Percentiles rank a stretch among this genome's conserved stretches.
Evolutionary conservation across 1,140 invertebrate genomes (phyloP).

Genomic region (Eumeta japonica): DNA sequence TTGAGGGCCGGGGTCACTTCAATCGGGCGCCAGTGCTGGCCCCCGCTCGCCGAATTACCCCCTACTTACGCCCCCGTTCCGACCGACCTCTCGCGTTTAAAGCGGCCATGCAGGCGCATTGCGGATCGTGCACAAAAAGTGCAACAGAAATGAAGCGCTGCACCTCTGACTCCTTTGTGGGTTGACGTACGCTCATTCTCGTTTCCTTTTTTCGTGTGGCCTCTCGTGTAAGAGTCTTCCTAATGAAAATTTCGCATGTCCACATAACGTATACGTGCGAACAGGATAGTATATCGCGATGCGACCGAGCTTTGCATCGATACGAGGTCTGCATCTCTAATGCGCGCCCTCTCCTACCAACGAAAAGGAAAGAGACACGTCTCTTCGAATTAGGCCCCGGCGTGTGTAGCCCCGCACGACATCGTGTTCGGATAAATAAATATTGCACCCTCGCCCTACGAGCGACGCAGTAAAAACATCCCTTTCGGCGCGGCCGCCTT

Average conservation of each 20-base stretch:
- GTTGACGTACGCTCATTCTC: conserved; percentile 50
- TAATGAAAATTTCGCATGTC: conserved; percentile 55
- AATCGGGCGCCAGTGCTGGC: conserved; percentile 42
- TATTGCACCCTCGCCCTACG: conserved; percentile 55
- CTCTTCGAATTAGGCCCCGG: conserved; percentile 2
- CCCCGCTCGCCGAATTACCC: conserved; percentile 53
- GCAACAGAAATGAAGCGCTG: conserved; percentile 43
- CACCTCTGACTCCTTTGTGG: conserved; percentile 54
- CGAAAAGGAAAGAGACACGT: conserved; percentile 16
- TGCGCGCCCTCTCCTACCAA: conserved; percentile 19
- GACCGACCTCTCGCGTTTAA: conserved; percentile 49
- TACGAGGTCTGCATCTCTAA: conserved; percentile 43
- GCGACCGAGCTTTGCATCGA: conserved; percentile 31
- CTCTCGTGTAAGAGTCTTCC: conserved; percentile 41
- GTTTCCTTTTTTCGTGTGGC: conserved; percentile 47
- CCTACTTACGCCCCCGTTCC: conserved; percentile 48
- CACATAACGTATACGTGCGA: conserved; percentile 18
- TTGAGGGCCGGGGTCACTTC: conserved; percentile 44
- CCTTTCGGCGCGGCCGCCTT: conserved; percentile 53
- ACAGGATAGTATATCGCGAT: conserved; percentile 37
- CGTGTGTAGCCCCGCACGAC: conserved; percentile 41
- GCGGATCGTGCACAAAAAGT: conserved; percentile 52
- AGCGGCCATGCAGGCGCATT: conserved; percentile 49
- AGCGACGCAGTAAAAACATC: conserved; percentile 54
- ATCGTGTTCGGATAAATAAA: conserved; percentile 51